Evolutionary conservation across 2,797 vertebrate genomes (phyloP).

Genomic region (Lindbergichthys nudifrons): DNA sequence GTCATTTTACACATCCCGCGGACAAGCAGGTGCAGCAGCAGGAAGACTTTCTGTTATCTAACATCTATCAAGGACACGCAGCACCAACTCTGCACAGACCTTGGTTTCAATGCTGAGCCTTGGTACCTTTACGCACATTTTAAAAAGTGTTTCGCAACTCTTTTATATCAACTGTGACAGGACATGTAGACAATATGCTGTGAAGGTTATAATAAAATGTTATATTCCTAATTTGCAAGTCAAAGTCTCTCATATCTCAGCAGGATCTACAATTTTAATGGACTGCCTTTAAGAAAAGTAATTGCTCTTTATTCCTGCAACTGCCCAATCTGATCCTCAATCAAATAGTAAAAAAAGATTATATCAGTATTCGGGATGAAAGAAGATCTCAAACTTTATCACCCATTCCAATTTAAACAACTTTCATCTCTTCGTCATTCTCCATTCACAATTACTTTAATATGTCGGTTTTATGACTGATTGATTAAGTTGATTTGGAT

Average conservation of each 20-base stretch:
- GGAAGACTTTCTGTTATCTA: conserved; percentile 25
- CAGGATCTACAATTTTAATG: not conserved
- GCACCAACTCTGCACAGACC: conserved; percentile 14
- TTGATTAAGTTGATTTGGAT: not conserved
- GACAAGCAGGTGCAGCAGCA: conserved; percentile 22
- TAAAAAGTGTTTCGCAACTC: not conserved
- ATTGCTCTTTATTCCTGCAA: not conserved
- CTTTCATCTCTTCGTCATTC: not conserved
- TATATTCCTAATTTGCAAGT: not conserved
- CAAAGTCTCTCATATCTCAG: not conserved
- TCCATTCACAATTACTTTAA: not conserved
- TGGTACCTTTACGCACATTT: not conserved
- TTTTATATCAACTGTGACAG: not conserved
- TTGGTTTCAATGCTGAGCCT: conserved; percentile 9
- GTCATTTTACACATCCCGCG: conserved; percentile 36
- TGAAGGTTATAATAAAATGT: not conserved
- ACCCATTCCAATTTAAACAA: not conserved
- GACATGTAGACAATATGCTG: not conserved
- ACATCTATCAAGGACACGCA: conserved; percentile 13
- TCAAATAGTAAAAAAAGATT: not conserved
- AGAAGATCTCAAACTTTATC: not conserved
- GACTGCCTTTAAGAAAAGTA: not conserved
- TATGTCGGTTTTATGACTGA: conserved; percentile 6
- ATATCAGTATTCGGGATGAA: not conserved
- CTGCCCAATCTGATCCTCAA: not conserved